Evolutionary conservation across 2,797 vertebrate genomes (phyloP).

Genomic region (Hephaestus fuliginosus): DNA sequence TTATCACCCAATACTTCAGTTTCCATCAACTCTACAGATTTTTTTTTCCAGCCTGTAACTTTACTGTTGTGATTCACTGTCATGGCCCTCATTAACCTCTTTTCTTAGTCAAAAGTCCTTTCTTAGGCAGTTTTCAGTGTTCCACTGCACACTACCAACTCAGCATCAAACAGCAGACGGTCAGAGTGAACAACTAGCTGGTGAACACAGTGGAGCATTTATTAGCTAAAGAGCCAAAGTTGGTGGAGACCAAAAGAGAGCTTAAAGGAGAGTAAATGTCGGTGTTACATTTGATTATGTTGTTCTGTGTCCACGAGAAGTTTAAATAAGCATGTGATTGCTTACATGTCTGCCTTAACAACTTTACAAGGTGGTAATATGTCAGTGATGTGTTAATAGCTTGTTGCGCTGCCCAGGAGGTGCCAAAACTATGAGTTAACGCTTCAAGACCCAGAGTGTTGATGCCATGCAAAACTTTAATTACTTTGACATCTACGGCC

Average conservation of each 20-base stretch:
- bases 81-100: not conserved
- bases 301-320: not conserved
- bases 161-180: not conserved
- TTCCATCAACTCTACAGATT: not conserved
- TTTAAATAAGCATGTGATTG: constrained; percentile 7
- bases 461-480: not conserved
- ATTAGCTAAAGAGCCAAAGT: not conserved
- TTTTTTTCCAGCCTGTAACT: not conserved
- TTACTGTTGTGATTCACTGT: not conserved
- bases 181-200: not conserved
- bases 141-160: not conserved
- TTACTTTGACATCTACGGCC: not conserved
- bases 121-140: not conserved
- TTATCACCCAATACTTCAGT: too few species aligned
- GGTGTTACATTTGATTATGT: not conserved
- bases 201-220: not conserved
- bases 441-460: not conserved
- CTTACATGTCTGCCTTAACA: not conserved
- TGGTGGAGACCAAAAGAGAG: not conserved
- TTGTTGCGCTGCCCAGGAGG: not conserved
- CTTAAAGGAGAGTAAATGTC: constrained; percentile 8
- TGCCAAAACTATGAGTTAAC: not conserved
- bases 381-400: constrained; percentile 1
- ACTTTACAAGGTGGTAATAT: not conserved
- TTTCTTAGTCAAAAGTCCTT: too few species aligned